Evolutionary conservation across 1,140 invertebrate species (phyloP).

Genomic region (Theocolax elegans): DNA sequence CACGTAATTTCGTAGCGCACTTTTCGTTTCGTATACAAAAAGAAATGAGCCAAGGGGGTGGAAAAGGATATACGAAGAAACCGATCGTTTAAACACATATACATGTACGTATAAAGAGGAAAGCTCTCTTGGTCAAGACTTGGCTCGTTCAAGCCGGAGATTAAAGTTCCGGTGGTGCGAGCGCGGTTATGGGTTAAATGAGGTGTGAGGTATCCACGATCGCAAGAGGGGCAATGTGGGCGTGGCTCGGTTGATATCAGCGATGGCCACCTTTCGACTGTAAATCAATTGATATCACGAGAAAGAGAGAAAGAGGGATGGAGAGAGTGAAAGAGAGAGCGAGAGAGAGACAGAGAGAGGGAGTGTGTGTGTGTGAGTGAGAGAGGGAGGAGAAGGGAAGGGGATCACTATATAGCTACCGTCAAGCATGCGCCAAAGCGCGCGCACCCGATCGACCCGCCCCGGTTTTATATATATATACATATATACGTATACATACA

Average conservation of each 20-base stretch:
- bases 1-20: neutral
- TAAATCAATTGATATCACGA: conserved; percentile 68
- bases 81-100: neutral
- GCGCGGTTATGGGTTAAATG: conserved; percentile 51
- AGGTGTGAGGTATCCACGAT: conserved; percentile 43
- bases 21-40: neutral
- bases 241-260: conserved; percentile 65
- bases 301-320: too few species aligned
- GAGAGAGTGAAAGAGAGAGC: too few species aligned
- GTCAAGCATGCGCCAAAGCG: conserved; percentile 14
- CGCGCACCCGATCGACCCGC: conserved; percentile 64
- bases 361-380: neutral
- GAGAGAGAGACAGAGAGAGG: conserved; percentile 21
- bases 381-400: too few species aligned
- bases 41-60: neutral
- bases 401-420: too few species aligned
- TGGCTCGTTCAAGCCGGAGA: conserved; percentile 28
- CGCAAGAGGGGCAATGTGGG: conserved; percentile 50
- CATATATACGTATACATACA: neutral
- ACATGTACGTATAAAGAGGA: neutral
- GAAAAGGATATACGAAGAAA: too few species aligned
- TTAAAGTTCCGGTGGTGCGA: conserved; percentile 50
- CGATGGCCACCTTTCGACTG: conserved; percentile 66
- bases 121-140: too few species aligned
- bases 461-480: conserved; percentile 41